Evolutionary conservation across 2,113 vertebrate genomes (phyloP), one percentile per base, ranked within the genome.

Genomic region (Nymphicus hollandicus): DNA sequence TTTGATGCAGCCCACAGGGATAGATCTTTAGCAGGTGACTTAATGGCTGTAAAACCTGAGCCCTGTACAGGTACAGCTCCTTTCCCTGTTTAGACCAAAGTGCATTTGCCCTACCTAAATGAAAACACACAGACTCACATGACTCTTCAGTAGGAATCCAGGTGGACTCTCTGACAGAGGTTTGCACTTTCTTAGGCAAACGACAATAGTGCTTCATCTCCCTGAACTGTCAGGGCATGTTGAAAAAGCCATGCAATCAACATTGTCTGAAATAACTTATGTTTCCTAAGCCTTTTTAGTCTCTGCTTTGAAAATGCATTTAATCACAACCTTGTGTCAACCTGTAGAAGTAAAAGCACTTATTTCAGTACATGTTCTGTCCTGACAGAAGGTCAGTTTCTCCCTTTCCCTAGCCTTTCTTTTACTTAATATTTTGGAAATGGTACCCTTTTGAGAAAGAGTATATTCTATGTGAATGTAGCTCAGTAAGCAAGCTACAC

Each of bases 401-500:
- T 20, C n/a, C 49, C 61, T 52, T 72, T 55, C 39, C 11, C 13
- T 69, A 79, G 52, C 7, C 9, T 35, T 78, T 76, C 7, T n/a
- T 81, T 81, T 29, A 82, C 19, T 70, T 33, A 29, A 0, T 25
- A 41, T 35, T 92, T 81, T 43, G 9, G 13, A 92, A 94, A 73
- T 55, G 8, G 8, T 22, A 9, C 7, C 69, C 35, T 79, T 88
- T 56, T n/a, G 23, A 44, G 13, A 33, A 66, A 82, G 9, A 50
- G 13, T 0, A 0, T n/a, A n/a, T 35, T 63, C 41, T 61, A 16
- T 17, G 10, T 0, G 2, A 43, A 8, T 0, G 0, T 9, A 28
- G 56, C 3, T 91, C 58, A 46, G 27, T 10, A 71, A 44, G 35
- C 17, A 72, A 70, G 44, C 11, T 49, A 53, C 25, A 73, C 22